These are phyloP conservation scores for Setipinna tenuifilis DNA, from an alignment of 2,797 vertebrate species.

Conservation along the genomic window DNA sequence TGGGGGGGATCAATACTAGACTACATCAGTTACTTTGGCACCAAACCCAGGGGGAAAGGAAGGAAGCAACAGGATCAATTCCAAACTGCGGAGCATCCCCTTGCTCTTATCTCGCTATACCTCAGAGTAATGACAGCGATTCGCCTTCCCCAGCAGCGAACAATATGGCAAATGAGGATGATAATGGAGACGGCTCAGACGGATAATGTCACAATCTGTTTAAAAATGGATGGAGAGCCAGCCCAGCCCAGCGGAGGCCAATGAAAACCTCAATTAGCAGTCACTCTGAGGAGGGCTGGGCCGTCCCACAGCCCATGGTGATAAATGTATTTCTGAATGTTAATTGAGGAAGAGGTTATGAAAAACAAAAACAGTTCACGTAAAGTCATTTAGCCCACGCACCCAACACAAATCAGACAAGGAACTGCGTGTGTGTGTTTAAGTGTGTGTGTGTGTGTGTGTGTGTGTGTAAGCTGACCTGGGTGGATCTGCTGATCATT, in stretches of 20 bases:
- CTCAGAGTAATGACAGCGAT: conserved; percentile 40
- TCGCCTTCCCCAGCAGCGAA: conserved; percentile 34
- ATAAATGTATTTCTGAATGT: conserved; percentile 69
- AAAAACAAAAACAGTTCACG: conserved; percentile 72
- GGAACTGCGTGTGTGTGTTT: background rate
- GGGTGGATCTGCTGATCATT: too few species aligned
- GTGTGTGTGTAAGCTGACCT: background rate
- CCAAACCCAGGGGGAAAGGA: conserved; percentile 58
- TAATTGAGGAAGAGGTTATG: conserved; percentile 75
- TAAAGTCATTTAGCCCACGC: conserved; percentile 42
- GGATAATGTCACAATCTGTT: conserved; percentile 1
- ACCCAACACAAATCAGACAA: too few species aligned
- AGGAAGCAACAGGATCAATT: conserved; percentile 66
- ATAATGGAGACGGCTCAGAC: background rate
- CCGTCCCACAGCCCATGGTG: conserved; percentile 62
- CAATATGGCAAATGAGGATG: conserved; percentile 25
- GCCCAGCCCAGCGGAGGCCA: background rate
- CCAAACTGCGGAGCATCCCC: conserved; percentile 57
- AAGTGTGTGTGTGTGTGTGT: conserved; percentile 26
- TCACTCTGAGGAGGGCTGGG: conserved; percentile 70
- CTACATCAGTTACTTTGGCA: conserved; percentile 73
- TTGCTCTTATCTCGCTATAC: conserved; percentile 56
- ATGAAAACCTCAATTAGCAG: conserved; percentile 29
- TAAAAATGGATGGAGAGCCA: conserved; percentile 24
- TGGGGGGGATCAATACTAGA: conserved; percentile 67